These are phyloP conservation scores for Oreonectes daqikongensis DNA, from an alignment of 2,797 vertebrate genomes.

Conservation along the genomic window DNA sequence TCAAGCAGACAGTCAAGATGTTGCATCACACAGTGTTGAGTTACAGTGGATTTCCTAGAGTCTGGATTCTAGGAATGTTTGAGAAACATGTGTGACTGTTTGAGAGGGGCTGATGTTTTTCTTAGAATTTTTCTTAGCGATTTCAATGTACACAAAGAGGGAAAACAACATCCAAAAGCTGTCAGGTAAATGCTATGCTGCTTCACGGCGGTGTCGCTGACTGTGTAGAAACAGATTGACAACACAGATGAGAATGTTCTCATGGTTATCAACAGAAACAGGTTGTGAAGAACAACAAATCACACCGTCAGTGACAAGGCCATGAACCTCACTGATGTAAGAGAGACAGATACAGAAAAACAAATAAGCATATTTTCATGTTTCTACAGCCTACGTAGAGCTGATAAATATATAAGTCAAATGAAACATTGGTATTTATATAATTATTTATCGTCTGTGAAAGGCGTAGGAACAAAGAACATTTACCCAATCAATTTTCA, in stretches of 20 bases:
- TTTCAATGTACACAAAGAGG: not conserved
- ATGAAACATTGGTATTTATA: too few relatives aligned
- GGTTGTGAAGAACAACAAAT: constrained; percentile 17
- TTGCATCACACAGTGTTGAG: constrained; percentile 43
- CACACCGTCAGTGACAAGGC: constrained; percentile 2
- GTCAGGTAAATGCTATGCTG: not conserved
- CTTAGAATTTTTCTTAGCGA: constrained; percentile 25
- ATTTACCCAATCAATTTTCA: too few relatives aligned
- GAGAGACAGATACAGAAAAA: constrained; percentile 38
- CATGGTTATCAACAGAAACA: constrained; percentile 11
- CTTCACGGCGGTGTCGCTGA: constrained; percentile 12
- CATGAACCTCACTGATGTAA: constrained; percentile 26
- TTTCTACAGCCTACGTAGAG: constrained; percentile 47
- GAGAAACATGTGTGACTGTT: constrained; percentile 29
- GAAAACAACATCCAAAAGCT: constrained; percentile 25
- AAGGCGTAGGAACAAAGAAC: too few relatives aligned
- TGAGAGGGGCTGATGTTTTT: not conserved
- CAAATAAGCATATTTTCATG: constrained; percentile 45
- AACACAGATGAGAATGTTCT: constrained; percentile 9
- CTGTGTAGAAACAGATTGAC: not conserved
- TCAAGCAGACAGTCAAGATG: constrained; percentile 46
- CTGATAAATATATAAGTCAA: too few relatives aligned
- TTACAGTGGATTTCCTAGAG: constrained; percentile 51
- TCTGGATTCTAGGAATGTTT: constrained; percentile 36
- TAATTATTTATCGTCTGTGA: too few relatives aligned